phyloP scores from a whole-genome alignment of 2,113 vertebrate species.

The Passer domesticus region DNA sequence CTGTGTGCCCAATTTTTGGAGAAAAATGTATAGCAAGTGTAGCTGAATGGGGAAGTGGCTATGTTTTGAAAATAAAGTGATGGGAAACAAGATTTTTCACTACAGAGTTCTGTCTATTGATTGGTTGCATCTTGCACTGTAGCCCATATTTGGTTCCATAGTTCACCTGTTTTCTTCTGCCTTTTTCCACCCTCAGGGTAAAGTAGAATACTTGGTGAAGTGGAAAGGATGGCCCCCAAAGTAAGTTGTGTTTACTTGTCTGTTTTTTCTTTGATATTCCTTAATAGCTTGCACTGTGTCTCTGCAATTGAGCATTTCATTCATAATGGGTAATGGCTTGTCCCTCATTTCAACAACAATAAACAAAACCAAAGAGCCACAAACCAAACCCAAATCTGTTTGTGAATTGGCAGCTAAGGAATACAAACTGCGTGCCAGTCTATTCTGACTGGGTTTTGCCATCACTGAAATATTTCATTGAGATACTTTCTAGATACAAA shows the following conservation, averaged over 20 bases:
- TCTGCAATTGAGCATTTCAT: neutral
- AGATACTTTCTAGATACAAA: constrained; percentile 21
- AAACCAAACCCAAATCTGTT: constrained; percentile 2
- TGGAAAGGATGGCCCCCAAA: constrained; percentile 99
- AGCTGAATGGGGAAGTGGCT: neutral
- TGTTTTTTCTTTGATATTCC: neutral
- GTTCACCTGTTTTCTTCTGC: constrained; percentile 33
- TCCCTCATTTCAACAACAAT: neutral
- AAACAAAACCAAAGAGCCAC: constrained; percentile 11
- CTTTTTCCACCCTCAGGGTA: constrained; percentile 81
- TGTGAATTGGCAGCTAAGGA: neutral
- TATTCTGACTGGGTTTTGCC: neutral
- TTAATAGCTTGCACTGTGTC: neutral
- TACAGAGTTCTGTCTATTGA: neutral
- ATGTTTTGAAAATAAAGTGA: constrained; percentile 16
- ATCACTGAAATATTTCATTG: constrained; percentile 7
- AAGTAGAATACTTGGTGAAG: constrained; percentile 97
- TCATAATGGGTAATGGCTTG: neutral
- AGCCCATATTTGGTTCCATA: neutral
- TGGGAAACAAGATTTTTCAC: neutral
- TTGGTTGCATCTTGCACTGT: neutral
- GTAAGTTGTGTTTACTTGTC: constrained; percentile 80
- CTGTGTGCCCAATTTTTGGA: neutral
- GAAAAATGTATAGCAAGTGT: neutral
- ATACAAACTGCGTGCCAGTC: neutral